phyloP scores from a whole-genome alignment of 2,113 vertebrate species.

The Prunella himalayana region DNA sequence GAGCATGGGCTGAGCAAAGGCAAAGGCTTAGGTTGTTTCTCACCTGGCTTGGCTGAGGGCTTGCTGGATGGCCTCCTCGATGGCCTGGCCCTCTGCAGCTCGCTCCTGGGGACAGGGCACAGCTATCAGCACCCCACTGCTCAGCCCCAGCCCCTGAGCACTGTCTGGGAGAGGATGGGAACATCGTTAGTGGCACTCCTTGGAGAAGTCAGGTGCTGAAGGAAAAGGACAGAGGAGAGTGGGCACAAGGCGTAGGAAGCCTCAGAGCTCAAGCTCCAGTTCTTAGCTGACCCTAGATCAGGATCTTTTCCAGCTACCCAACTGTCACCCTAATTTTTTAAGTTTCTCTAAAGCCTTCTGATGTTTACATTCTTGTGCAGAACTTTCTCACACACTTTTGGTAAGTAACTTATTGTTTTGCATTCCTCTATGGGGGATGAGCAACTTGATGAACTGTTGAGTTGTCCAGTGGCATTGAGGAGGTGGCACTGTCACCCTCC shows the following conservation, averaged over 20 bases:
- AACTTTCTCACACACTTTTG: too few relatives aligned
- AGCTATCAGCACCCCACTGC: slow-evolving; percentile 81
- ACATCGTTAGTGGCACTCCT: background rate
- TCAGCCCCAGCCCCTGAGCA: slow-evolving; percentile 73
- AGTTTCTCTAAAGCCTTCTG: too few relatives aligned
- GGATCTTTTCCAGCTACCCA: background rate
- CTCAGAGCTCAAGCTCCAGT: background rate
- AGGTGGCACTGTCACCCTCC: too few relatives aligned
- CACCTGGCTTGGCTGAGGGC: slow-evolving; percentile 81
- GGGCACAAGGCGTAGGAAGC: background rate
- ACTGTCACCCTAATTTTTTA: too few relatives aligned
- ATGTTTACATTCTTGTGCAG: too few relatives aligned
- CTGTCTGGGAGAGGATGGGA: slow-evolving; percentile 57
- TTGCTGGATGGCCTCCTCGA: slow-evolving; percentile 79
- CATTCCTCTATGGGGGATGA: too few relatives aligned
- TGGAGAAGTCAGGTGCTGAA: background rate
- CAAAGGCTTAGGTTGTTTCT: background rate
- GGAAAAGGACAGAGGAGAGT: background rate
- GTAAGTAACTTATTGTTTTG: too few relatives aligned
- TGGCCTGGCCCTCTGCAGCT: slow-evolving; percentile 73
- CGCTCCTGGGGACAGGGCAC: slow-evolving; percentile 82
- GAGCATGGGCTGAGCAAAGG: background rate
- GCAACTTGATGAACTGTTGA: too few relatives aligned
- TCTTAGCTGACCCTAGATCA: background rate
- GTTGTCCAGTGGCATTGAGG: too few relatives aligned